A percentile compares a stretch with the other conserved stretches of the same genome.
phyloP scores from a whole-genome alignment of 2,797 vertebrate species.

The Hirundo rustica region DNA sequence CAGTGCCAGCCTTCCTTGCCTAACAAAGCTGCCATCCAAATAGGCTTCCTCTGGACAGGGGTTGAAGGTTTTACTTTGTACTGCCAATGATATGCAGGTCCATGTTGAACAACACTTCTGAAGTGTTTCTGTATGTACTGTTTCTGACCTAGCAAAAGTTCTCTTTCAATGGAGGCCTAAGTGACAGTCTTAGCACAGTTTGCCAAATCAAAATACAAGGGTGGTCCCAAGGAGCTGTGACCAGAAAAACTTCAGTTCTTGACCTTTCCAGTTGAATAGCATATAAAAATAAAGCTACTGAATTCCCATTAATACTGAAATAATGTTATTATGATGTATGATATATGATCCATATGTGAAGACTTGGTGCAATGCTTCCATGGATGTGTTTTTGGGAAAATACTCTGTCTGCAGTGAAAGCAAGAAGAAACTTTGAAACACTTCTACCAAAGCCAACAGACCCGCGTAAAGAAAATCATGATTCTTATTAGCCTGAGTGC shows the following conservation, averaged over 20 bases:
- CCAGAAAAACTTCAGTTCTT: not conserved
- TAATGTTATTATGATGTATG: not conserved
- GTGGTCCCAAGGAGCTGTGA: not conserved
- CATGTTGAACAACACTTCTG: fast-evolving
- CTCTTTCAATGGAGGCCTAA: not conserved
- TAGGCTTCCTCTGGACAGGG: not conserved
- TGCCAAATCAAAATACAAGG: not conserved
- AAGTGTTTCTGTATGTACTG: fast-evolving
- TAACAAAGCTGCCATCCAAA: not conserved
- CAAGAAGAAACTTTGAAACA: not conserved
- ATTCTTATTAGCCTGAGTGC: not conserved
- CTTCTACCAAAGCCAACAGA: not conserved
- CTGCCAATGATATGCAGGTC: not conserved
- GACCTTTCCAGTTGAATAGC: not conserved
- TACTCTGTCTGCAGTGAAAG: not conserved
- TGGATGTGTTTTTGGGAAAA: not conserved
- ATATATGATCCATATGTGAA: not conserved
- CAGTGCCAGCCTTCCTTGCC: not conserved
- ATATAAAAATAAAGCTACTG: not conserved
- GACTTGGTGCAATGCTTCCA: not conserved
- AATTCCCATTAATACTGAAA: not conserved
- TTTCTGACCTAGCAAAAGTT: not conserved
- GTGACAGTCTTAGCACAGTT: not conserved
- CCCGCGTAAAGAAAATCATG: not conserved
- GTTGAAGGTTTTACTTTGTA: not conserved